Conservation (phyloP, 1,140 invertebrate genomes). For the Heterodera carotae region DNA sequence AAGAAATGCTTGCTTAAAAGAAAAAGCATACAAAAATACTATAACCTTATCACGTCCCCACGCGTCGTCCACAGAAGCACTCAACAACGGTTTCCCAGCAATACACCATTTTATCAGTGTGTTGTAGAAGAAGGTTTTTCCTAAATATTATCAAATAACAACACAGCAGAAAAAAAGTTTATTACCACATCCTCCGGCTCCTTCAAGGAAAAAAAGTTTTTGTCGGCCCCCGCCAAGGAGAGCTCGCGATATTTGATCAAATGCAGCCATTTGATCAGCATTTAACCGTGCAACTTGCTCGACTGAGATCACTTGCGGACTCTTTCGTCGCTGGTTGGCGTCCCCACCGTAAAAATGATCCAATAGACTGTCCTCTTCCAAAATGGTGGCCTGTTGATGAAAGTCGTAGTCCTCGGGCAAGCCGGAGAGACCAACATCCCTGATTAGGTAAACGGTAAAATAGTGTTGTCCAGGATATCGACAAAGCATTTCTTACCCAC, state of each 20-base stretch:
- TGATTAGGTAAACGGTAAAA: not conserved
- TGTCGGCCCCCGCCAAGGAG: not conserved
- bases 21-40: too few relatives aligned
- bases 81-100: conserved; percentile 5
- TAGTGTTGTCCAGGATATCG: too few relatives aligned
- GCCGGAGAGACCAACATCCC: not conserved
- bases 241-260: not conserved
- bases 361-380: not conserved
- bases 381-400: not conserved
- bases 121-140: too few relatives aligned
- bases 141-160: too few relatives aligned
- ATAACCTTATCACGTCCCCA: not conserved
- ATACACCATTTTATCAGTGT: too few relatives aligned
- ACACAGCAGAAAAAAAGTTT: conserved; percentile 66
- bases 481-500: not conserved
- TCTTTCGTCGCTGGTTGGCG: too few relatives aligned
- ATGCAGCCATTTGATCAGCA: not conserved
- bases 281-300: not conserved
- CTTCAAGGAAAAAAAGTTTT: conserved; percentile 42
- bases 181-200: conserved; percentile 55
- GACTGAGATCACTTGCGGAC: too few relatives aligned
- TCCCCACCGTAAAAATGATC: not conserved
- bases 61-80: not conserved
- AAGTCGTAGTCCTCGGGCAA: not conserved
- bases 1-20: not conserved